Base-by-base conservation (phyloP, 2,888 invertebrate genomes). In the Hecatera dysodea region DNA sequence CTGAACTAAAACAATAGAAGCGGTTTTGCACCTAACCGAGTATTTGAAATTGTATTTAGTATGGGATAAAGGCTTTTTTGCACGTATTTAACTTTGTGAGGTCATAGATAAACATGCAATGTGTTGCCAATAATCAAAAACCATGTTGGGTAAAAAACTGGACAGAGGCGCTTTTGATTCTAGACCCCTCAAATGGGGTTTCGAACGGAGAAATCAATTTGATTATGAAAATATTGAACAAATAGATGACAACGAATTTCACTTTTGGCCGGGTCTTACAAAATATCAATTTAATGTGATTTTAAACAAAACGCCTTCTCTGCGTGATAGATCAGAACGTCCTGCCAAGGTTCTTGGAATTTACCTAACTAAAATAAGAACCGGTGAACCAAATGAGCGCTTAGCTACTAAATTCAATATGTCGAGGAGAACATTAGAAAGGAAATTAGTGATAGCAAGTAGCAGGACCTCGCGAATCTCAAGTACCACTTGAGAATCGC, bases 401-500 rank as follows among this genome's bases (percentile, higher is more conserved):
- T 67, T 66, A 55, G 61, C 72, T 42, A 50, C 61, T n/a, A 66
- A 66, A 50, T 48, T 57, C 57, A 60, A 53, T 39, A 55, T 72
- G 52, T 62, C 66, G n/a, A 66, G 66, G 33, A 61, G 67, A 62
- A 72, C 67, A 53, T 62, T 80, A 96, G 94, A 85, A 96, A 93
- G 97, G 97, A 88, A 93, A 90, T 55, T 89, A 87, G 56, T 89
- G 89, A 73, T 70, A 29, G 29, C 29, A 29, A 29, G 29, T n/a
- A n/a, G n/a, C n/a, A n/a, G n/a, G n/a, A n/a, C n/a, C n/a, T n/a
- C n/a, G n/a, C n/a, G n/a, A n/a, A n/a, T n/a, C n/a, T n/a, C n/a
- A n/a, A n/a, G n/a, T n/a, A n/a, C n/a, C n/a, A n/a, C n/a, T n/a
- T n/a, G n/a, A n/a, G n/a, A n/a, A n/a, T n/a, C n/a, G n/a, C n/a